Evolutionary conservation across 35 echinoderm and acorn worm genomes (phyloP), one percentile per base, ranked within the genome.

Genomic region (Apostichopus californicus): DNA sequence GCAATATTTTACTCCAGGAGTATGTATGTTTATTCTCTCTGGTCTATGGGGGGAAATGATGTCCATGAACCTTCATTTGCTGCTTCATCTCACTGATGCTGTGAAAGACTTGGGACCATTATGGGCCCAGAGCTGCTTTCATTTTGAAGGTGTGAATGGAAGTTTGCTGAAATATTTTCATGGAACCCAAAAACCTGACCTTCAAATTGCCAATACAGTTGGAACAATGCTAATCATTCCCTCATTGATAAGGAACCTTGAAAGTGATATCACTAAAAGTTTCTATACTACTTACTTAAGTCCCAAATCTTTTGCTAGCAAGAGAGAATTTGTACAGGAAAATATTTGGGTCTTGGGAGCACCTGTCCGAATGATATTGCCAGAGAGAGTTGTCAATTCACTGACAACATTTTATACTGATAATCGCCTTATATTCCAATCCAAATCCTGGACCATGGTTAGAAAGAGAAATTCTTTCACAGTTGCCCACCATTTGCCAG

Each of bases 201-300:
- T 87, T 12, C 85, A 87, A 66, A 87, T 87, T 87, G 26, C 85
- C 12, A 87, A 87, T 66, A 87, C 54, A 13, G 21, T 87, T 87
- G 85, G 9, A 10, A 63, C 85, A 63, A 61, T 87, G 56, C 60
- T 87, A 1, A 87, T 61, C 5, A 6, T 61, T 5, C 79, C 79
- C 14, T 13, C n/a, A 5, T 25, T 82, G 6, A 82, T 60, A 8
- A 11, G 11, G 11, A 60, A 60, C 11, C 11, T 60, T 8, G 11
- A 60, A 60, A 60, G 57, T 60, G 2, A 60, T 60, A 11, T 60
- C 7, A 11, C 57, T 60, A 60, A 60, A 60, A 11, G 77, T 78
- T 78, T 78, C 77, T 78, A 78, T 15, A 0, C 8, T 8, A 15
- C 6, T 8, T 78, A 78, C 77, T 78, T 78, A 78, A 11, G 77